These are phyloP conservation scores for Tribolium castaneum DNA, from an alignment of 1,140 invertebrate species.

Conservation along the genomic window DNA sequence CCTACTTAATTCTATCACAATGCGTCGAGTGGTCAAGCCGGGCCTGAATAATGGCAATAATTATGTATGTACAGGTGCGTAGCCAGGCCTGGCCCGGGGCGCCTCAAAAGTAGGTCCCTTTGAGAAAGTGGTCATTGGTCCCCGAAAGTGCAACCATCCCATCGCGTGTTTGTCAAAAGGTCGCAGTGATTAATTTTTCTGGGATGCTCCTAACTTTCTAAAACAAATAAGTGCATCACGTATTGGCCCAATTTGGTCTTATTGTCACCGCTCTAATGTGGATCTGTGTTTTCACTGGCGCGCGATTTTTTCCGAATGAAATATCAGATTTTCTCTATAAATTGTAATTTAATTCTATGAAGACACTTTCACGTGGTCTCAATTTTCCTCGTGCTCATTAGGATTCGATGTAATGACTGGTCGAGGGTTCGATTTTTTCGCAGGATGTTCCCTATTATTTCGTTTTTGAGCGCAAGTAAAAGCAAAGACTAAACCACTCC, in stretches of 20 bases:
- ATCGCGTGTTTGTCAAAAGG: slow-evolving; percentile 5
- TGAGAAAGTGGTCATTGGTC: slow-evolving; percentile 18
- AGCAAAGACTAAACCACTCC: background rate
- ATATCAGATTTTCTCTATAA: slow-evolving; percentile 2
- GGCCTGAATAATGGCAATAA: slow-evolving; percentile 21
- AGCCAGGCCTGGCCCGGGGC: slow-evolving; percentile 8
- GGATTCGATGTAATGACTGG: background rate
- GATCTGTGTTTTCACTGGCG: background rate
- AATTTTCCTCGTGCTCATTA: slow-evolving; percentile 19
- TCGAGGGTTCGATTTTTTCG: background rate
- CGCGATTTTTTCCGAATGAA: background rate
- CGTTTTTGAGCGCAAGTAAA: background rate
- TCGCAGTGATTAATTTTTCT: slow-evolving; percentile 5
- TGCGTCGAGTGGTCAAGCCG: background rate
- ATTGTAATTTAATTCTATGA: slow-evolving; percentile 10
- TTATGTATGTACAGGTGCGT: slow-evolving; percentile 25
- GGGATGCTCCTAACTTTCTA: background rate
- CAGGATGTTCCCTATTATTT: background rate
- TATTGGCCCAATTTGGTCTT: background rate
- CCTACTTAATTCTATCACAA: slow-evolving; percentile 23
- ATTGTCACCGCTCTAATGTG: background rate
- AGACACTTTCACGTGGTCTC: slow-evolving; percentile 16
- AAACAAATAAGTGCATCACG: slow-evolving; percentile 28
- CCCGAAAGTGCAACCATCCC: slow-evolving; percentile 1
- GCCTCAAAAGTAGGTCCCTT: slow-evolving; percentile 2